Percentiles rank a stretch among this genome's conserved stretches.
Evolutionary conservation across 92 coral and sea anemone species (phyloP).

Genomic region (Phenganax stokvisi): DNA sequence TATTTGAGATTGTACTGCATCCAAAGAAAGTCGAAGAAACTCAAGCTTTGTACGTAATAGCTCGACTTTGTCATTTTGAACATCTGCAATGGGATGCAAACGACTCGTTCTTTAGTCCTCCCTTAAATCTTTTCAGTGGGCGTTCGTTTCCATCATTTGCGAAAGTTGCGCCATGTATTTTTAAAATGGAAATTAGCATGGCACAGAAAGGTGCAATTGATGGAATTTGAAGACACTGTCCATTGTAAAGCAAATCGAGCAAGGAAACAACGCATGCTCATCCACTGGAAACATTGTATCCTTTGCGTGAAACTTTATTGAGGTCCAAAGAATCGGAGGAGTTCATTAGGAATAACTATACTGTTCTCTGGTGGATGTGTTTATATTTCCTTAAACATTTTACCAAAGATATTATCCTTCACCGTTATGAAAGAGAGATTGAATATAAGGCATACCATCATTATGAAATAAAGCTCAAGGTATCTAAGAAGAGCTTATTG

Average conservation of each 20-base stretch:
- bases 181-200: slow-evolving; percentile 57
- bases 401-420: slow-evolving; percentile 36
- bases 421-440: slow-evolving; percentile 16
- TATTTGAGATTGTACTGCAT: slow-evolving; percentile 24
- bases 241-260: slow-evolving; percentile 61
- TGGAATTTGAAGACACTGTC: slow-evolving; percentile 71
- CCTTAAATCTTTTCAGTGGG: no score
- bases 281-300: slow-evolving; percentile 92
- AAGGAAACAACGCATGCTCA: slow-evolving; percentile 60
- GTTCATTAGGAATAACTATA: neutral
- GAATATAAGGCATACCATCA: slow-evolving; percentile 33
- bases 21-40: slow-evolving; percentile 24
- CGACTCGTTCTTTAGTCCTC: no score
- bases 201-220: slow-evolving; percentile 59
- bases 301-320: neutral
- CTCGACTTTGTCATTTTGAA: no score
- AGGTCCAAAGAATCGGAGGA: no score
- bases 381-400: neutral
- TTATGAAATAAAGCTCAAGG: slow-evolving; percentile 38
- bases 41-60: slow-evolving; percentile 19
- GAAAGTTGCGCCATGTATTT: slow-evolving; percentile 16
- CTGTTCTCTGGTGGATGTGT: neutral
- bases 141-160: slow-evolving; percentile 18
- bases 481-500: neutral
- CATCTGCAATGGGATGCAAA: neutral